Evolutionary conservation across 2,888 invertebrate genomes (phyloP).

Genomic region (Cephus nigrinus): DNA sequence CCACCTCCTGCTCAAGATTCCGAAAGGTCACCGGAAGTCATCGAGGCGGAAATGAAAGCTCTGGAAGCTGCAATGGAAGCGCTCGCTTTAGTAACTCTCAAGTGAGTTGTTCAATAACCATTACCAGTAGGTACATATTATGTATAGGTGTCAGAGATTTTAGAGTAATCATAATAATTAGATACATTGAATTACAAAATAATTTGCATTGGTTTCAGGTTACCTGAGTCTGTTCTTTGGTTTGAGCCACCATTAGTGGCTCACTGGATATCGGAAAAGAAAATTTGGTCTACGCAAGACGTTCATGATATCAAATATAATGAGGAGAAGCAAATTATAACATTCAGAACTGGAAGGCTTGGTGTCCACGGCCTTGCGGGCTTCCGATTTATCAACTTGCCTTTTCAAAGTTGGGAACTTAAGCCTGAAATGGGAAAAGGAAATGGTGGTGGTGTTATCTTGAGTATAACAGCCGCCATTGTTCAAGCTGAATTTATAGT

Average conservation of each 20-base stretch:
- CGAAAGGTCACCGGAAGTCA: conserved; percentile 80
- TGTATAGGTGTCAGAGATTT: not conserved
- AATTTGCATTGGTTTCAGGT: conserved; percentile 59
- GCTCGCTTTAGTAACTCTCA: conserved; percentile 76
- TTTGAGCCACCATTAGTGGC: conserved; percentile 82
- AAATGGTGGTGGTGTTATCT: conserved; percentile 57
- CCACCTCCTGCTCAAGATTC: conserved; percentile 76
- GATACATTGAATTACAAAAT: not conserved
- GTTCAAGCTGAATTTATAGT: conserved; percentile 71
- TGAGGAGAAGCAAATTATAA: conserved; percentile 83
- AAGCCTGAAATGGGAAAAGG: conserved; percentile 73
- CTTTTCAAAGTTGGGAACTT: conserved; percentile 88
- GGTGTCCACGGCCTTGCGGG: conserved; percentile 76
- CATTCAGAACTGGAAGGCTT: conserved; percentile 80
- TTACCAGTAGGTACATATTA: not conserved
- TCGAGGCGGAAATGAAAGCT: conserved; percentile 81
- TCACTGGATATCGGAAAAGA: conserved; percentile 74
- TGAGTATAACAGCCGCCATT: conserved; percentile 70
- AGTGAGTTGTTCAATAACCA: conserved; percentile 67
- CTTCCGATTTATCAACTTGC: conserved; percentile 81
- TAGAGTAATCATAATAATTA: not conserved
- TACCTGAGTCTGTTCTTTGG: conserved; percentile 80
- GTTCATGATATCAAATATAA: conserved; percentile 85
- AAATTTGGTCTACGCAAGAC: conserved; percentile 77
- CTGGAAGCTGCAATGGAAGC: conserved; percentile 81